Evolutionary conservation across 2,888 invertebrate species (phyloP).

Genomic region (Esperia sulphurella): DNA sequence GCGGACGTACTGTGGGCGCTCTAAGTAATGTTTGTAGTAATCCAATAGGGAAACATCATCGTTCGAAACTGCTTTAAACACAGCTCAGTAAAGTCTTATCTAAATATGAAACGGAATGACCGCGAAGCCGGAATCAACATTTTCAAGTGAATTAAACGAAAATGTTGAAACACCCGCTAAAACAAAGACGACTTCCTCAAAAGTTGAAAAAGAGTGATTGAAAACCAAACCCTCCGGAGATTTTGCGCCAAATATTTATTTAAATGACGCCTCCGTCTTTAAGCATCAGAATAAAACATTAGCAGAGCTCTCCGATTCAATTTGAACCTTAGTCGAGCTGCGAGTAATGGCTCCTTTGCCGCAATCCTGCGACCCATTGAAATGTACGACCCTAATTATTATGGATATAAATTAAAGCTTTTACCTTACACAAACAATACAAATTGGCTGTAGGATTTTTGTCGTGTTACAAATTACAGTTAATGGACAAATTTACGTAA

Average conservation of each 20-base stretch:
- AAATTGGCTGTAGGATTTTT: slow-evolving; percentile 35
- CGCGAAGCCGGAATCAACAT: slow-evolving; percentile 19
- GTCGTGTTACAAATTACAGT: slow-evolving; percentile 23
- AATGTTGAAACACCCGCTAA: slow-evolving; percentile 17
- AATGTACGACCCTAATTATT: slow-evolving; percentile 43
- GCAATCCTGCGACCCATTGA: slow-evolving; percentile 22
- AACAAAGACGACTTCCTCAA: slow-evolving; percentile 21
- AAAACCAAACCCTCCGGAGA: slow-evolving; percentile 37
- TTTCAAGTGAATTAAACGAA: slow-evolving; percentile 18
- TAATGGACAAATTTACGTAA: background rate
- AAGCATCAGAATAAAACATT: slow-evolving; percentile 46
- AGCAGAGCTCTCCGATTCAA: slow-evolving; percentile 32
- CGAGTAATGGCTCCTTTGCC: slow-evolving; percentile 39
- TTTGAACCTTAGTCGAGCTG: slow-evolving; percentile 39
- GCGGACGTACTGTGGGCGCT: background rate
- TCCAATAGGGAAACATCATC: background rate
- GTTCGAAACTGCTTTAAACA: background rate
- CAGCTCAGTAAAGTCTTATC: slow-evolving; percentile 11
- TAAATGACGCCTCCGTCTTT: slow-evolving; percentile 43
- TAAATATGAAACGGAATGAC: slow-evolving; percentile 17
- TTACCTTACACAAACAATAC: slow-evolving; percentile 34
- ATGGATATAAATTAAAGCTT: slow-evolving; percentile 43
- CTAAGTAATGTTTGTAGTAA: background rate
- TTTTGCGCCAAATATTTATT: slow-evolving; percentile 53
- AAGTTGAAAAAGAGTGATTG: slow-evolving; percentile 24